Conservation (phyloP, 2,888 invertebrate species). For the Tetramorium bicarinatum region DNA sequence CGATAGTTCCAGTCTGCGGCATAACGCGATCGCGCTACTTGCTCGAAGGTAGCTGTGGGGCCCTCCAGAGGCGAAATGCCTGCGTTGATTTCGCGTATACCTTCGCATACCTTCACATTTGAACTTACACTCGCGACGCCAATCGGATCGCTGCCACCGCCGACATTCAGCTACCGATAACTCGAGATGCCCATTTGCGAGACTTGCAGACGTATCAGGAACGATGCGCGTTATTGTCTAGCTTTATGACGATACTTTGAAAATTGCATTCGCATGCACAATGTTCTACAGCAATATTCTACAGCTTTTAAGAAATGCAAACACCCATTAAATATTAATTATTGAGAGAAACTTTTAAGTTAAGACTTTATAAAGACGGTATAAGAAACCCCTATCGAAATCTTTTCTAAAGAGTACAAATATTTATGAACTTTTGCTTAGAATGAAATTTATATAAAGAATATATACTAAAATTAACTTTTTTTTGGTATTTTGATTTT, state of each 20-base stretch:
- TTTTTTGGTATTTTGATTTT: not conserved
- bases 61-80: constrained; percentile 75
- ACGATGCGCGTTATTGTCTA: constrained; percentile 9
- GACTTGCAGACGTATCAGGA: not conserved
- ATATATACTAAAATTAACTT: not conserved
- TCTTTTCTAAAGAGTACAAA: not conserved
- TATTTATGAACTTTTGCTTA: not conserved
- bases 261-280: not conserved
- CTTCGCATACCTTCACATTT: constrained; percentile 72
- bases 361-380: not conserved
- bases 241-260: not conserved
- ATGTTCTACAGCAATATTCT: not conserved
- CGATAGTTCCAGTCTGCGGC: constrained; percentile 76
- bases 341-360: not conserved
- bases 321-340: not conserved
- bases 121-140: constrained; percentile 49
- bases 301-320: not conserved
- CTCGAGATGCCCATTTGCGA: constrained; percentile 20
- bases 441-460: not conserved
- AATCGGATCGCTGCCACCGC: constrained; percentile 35
- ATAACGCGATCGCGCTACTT: constrained; percentile 81
- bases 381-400: not conserved
- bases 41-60: constrained; percentile 73
- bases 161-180: constrained; percentile 41
- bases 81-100: constrained; percentile 73